Base-by-base conservation (phyloP, 37 sponge, comb jelly and placozoan genomes). In the Theonella swinhoei region DNA sequence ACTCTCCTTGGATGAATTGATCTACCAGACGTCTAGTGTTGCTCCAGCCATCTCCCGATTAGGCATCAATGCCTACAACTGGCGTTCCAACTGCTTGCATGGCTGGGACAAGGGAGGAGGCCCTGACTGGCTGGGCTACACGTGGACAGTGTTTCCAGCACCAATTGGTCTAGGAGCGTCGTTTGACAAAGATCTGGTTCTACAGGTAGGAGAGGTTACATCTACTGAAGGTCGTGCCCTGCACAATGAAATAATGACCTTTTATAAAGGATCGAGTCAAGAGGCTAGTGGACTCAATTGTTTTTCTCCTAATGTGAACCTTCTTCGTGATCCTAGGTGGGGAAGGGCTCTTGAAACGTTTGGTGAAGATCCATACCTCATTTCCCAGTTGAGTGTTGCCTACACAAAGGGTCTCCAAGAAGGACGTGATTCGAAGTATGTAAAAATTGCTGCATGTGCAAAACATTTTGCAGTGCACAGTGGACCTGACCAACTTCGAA, bases 231-330 rank as follows among this genome's bases (percentile, higher is more conserved):
- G 88, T 11, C 75, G 88, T 0, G 88, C 82, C 5, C 68, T 87
- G 35, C 88, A 87, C 43, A 87, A 87, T 58, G 28, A 82, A n/a
- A 87, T 81, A 74, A 73, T 87, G 40, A 61, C 41, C 11, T 28
- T 23, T 22, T 34, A 81, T 32, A 75, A 81, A 31, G 88, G 88
- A 5, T 39, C 75, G 26, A 87, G 88, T 38, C 72, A 73, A 25
- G 88, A 87, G 74, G 88, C 88, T 2, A 81, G 81, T 40, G 88
- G 79, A 19, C 68, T 87, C 19, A 87, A 82, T 81, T 87, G 88
- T 74, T 87, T 87, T 63, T 42, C 79, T n/a, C 88, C 88, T n/a
- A 87, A 87, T 42, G 88, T 87, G 20, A 87, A 87, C 58, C 82
- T 86, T 61, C 39, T 78, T 33, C 69, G 86, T 24, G 86, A 85